Evolutionary conservation across 2,888 invertebrate species (phyloP), one percentile per base, ranked within the genome.

Genomic region (Campopleginae sp.): DNA sequence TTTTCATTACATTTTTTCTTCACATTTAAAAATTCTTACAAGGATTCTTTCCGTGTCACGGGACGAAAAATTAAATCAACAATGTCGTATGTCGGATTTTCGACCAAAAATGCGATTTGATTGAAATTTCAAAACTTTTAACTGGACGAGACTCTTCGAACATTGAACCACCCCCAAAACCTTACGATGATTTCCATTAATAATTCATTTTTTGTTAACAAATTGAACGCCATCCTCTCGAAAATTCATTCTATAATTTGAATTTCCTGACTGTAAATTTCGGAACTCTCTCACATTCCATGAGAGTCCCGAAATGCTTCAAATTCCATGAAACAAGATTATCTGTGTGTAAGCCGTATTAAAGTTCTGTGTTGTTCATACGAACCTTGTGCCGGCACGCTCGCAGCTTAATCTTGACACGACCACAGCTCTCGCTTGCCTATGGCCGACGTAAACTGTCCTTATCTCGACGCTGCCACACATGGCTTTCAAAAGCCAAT

Each of bases 381-480:
- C 86, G 78, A 92, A 95, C 94, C 98, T 95, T 33, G 99, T 99
- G 42, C 99, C 99, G 79, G 99, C 99, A 89, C 99, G 95, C 94
- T 99, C 99, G 94, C 98, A 99, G 93, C 99, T 99, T 44, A 99
- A 95, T 84, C 99, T 95, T 0, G 99, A 99, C 85, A 99, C 96
- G 33, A 99, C 96, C n/a, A 98, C 98, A 4, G 99, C 98, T 89
- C 98, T 95, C 3, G 99, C 99, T 94, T 98, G 98, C 78, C 97
- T 96, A 89, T 98, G 97, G 0, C 99, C 99, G 71, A 98, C 98
- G 94, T 99, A 99, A n/a, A 99, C 98, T 0, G 99, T 99, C 85
- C 99, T 96, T 87, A 99, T 97, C 94, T 99, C 99, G 23, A 99
- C 97, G 79, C 98, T 98, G 23, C 99, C 99, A 95, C 99, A 99